These are phyloP conservation scores for Tragelaphus eurycerus DNA, from an alignment of 2,797 vertebrate genomes.

Conservation along the genomic window DNA sequence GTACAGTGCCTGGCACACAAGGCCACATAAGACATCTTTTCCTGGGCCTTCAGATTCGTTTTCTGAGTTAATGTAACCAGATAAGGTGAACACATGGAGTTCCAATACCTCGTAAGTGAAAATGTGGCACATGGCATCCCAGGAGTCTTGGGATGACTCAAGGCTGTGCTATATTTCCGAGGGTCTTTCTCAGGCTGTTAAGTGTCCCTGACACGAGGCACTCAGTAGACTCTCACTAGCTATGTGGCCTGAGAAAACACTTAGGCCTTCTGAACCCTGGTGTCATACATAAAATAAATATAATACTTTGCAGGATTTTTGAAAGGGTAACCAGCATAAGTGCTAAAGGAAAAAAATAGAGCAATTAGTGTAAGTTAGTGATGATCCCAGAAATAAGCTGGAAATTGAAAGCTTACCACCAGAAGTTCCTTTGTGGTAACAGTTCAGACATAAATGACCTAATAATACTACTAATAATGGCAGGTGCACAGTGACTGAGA, in stretches of 20 bases:
- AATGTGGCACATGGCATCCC: not conserved
- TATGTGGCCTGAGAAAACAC: not conserved
- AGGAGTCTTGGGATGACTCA: not conserved
- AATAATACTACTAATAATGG: not conserved
- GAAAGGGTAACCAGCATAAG: not conserved
- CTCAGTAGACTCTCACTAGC: not conserved
- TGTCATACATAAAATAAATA: not conserved
- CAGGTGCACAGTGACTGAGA: not conserved
- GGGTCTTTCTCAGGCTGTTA: not conserved
- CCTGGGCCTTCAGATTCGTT: not conserved
- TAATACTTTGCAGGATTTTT: not conserved
- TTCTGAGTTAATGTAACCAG: not conserved
- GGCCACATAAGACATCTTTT: not conserved
- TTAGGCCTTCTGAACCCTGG: not conserved
- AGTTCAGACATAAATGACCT: not conserved
- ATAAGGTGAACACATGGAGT: not conserved
- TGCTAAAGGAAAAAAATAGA: not conserved
- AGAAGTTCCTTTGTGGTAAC: not conserved
- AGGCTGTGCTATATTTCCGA: not conserved
- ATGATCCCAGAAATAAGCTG: constrained; percentile 6
- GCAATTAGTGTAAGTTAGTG: not conserved
- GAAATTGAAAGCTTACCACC: not conserved
- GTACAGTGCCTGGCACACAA: not conserved
- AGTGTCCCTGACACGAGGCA: not conserved
- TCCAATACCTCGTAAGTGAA: not conserved